Evolutionary conservation across 1,140 invertebrate genomes (phyloP).

Genomic region (Nylanderia fulva): DNA sequence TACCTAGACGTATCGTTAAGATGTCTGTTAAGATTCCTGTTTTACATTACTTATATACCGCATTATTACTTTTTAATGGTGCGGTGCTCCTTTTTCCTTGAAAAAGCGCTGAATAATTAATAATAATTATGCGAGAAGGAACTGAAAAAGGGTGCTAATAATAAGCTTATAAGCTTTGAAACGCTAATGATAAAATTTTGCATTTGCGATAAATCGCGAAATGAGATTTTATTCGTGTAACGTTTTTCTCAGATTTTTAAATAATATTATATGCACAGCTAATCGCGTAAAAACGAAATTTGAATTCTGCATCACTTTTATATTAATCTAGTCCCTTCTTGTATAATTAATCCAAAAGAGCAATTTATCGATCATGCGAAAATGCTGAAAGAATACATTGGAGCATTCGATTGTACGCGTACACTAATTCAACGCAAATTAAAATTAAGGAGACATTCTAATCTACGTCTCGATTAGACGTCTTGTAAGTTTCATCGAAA

Average conservation of each 20-base stretch:
- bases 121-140: background rate
- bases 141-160: background rate
- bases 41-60: background rate
- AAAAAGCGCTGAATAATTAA: background rate
- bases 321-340: background rate
- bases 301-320: background rate
- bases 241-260: background rate
- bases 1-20: no score
- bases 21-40: background rate
- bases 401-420: background rate
- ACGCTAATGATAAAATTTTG: background rate
- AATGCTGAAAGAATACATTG: background rate
- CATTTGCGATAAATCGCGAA: background rate
- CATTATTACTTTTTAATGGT: background rate
- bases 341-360: background rate
- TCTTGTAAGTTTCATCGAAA: constrained; percentile 5
- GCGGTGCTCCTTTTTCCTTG: background rate
- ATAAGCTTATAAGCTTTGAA: background rate
- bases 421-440: background rate
- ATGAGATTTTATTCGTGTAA: background rate
- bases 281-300: background rate
- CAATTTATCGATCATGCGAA: background rate
- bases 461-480: background rate
- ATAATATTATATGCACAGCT: background rate
- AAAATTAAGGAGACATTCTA: background rate